A percentile compares a stretch with the other conserved stretches of the same genome.
These are phyloP conservation scores for Hyposoter didymator DNA, from an alignment of 2,888 invertebrate species.

Conservation along the genomic window DNA sequence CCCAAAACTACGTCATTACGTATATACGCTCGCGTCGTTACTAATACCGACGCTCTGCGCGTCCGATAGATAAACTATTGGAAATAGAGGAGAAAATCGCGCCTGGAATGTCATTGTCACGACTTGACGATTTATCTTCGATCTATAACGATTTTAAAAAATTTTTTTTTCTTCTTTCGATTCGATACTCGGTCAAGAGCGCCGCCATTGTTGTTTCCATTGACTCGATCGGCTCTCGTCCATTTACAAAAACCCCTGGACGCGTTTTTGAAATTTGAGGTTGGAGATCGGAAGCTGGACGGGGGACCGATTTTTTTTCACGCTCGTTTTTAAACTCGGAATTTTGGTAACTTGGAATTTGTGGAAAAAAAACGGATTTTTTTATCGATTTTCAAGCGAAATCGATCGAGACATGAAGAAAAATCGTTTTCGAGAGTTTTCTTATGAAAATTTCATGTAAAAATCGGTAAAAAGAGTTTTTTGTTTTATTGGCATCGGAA, in stretches of 20 bases:
- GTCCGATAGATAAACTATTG: conserved; percentile 8
- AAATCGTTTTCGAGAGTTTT: no score
- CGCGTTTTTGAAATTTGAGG: neutral
- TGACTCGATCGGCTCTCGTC: neutral
- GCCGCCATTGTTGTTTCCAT: neutral
- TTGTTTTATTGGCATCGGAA: no score
- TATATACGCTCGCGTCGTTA: neutral
- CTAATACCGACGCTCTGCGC: neutral
- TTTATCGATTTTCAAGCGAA: no score
- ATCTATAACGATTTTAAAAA: neutral
- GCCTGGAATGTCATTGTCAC: conserved; percentile 78
- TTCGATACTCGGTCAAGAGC: neutral
- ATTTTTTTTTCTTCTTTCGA: neutral
- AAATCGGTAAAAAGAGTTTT: no score
- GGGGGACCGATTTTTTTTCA: neutral
- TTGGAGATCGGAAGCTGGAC: neutral
- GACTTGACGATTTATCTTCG: conserved; percentile 37
- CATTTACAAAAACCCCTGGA: no score
- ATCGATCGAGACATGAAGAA: no score
- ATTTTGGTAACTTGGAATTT: no score
- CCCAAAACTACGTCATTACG: conserved; percentile 54
- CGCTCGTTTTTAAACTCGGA: no score
- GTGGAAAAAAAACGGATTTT: no score
- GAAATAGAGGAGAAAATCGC: conserved; percentile 69
- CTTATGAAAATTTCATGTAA: no score